These are phyloP conservation scores for Plebejus anna DNA, from an alignment of 2,888 invertebrate genomes.

Conservation along the genomic window DNA sequence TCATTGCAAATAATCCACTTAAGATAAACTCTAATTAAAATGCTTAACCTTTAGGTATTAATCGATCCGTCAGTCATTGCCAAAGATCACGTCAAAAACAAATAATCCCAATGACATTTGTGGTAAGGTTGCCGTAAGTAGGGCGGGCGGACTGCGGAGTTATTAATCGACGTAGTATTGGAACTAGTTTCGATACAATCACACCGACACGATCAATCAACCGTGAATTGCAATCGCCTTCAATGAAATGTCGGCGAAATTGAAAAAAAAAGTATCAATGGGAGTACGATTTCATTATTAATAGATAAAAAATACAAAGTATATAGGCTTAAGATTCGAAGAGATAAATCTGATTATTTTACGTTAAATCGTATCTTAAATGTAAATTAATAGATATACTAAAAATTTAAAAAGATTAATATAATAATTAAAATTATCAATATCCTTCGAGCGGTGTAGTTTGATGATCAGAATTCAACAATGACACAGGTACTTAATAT, in stretches of 20 bases:
- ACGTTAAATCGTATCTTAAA: background rate
- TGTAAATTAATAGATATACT: too few relatives aligned
- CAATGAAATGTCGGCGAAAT: background rate
- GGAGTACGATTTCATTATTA: background rate
- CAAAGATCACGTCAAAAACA: constrained; percentile 33
- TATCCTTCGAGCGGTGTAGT: background rate
- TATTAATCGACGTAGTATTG: constrained; percentile 46
- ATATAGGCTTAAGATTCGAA: too few relatives aligned
- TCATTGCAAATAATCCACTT: constrained; percentile 8
- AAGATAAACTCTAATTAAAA: constrained; percentile 20
- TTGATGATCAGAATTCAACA: background rate
- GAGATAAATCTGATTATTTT: background rate
- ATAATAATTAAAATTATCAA: background rate
- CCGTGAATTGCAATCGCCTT: constrained; percentile 30
- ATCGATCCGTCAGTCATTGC: constrained; percentile 32
- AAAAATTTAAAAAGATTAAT: too few relatives aligned
- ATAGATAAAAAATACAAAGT: background rate
- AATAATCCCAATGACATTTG: constrained; percentile 40
- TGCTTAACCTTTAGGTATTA: constrained; percentile 25
- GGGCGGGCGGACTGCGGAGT: constrained; percentile 46
- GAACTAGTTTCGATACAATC: constrained; percentile 40
- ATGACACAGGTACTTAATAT: background rate
- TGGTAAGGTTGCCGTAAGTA: constrained; percentile 45
- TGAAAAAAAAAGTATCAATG: background rate
- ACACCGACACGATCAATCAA: constrained; percentile 40